Base-by-base conservation (phyloP, 2,113 vertebrate species). In the Laterallus jamaicensis region DNA sequence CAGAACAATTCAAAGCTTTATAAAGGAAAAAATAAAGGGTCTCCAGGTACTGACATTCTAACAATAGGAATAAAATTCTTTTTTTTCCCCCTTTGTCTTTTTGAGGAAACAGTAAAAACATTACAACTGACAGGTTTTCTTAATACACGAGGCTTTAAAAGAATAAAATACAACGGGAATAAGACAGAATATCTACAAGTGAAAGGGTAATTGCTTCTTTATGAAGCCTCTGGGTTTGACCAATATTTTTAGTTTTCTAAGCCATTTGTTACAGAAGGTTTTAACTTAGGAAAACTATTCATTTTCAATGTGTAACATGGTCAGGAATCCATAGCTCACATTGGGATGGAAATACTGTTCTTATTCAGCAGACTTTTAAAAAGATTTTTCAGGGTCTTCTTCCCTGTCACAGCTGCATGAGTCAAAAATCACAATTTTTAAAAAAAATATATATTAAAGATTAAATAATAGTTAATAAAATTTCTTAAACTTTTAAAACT, bases 41-140 rank as follows among this genome's bases (percentile, higher is more conserved):
- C 66, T 95, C 69, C 93, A 94, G 94, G 91, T 95, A 93, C 80
- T 93, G 85, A 90, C 80, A 85, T 71, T 93, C 67, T 85, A 89
- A 96, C 70, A 92, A 88, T 63, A 74, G 64, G 42, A 68, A 79
- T 69, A 64, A 88, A 40, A 31, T 35, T 70, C 5, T 37, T 32
- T 59, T 56, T 78, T 64, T 37, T 35, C 10, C 11, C 32, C 3
- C 10, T 68, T 37, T 85, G 32, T 82, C 59, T 91, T 91, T 75
- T 76, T 39, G 44, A 94, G 59, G 49, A 90, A 66, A 31, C 40
- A 78, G 80, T 78, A 80, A 90, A 95, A 91, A 92, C 56, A 84
- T 86, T 75, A 63, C 81, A 93, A 90, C 47, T 81, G 88, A 42
- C 56, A 64, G 35, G 32, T 49, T 94, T 92, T 95, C 75, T 88